A percentile compares a stretch with the other conserved stretches of the same genome.
Evolutionary conservation across 2,888 invertebrate genomes (phyloP).

Genomic region (Erebia palarica): DNA sequence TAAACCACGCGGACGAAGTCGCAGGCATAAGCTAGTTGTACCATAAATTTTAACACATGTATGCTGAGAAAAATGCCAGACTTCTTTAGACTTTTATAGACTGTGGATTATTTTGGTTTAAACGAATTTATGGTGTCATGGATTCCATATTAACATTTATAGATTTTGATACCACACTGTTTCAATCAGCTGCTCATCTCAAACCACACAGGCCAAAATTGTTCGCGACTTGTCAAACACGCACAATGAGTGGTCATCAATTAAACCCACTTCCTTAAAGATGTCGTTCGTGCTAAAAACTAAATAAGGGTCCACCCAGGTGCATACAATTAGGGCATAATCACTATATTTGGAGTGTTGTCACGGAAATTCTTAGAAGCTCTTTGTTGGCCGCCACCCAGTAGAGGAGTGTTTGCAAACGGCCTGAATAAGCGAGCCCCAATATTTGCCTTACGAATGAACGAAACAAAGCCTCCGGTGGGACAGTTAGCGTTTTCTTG

Average conservation of each 20-base stretch:
- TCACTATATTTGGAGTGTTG: slow-evolving; percentile 78
- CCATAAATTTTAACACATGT: neutral
- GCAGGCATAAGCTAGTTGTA: too few species aligned
- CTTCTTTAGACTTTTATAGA: too few species aligned
- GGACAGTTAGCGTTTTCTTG: slow-evolving; percentile 75
- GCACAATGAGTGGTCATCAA: slow-evolving; percentile 41
- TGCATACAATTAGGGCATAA: slow-evolving; percentile 78
- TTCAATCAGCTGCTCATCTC: slow-evolving; percentile 15
- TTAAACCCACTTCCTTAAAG: slow-evolving; percentile 55
- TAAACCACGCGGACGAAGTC: too few species aligned
- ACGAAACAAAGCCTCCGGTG: slow-evolving; percentile 75
- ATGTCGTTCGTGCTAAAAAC: slow-evolving; percentile 69
- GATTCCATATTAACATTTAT: neutral
- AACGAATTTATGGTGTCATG: too few species aligned
- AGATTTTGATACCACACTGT: neutral
- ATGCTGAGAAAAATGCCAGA: neutral
- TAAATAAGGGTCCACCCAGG: slow-evolving; percentile 77
- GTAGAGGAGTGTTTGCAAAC: slow-evolving; percentile 77
- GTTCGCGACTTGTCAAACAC: slow-evolving; percentile 38
- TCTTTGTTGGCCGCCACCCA: slow-evolving; percentile 76
- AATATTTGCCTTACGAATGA: slow-evolving; percentile 80
- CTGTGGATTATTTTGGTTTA: neutral
- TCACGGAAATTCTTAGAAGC: slow-evolving; percentile 75
- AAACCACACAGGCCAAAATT: slow-evolving; percentile 15
- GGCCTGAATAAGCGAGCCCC: slow-evolving; percentile 69